Base-by-base conservation (phyloP, 2,888 invertebrate genomes). In the Drosophila paranaensis region DNA sequence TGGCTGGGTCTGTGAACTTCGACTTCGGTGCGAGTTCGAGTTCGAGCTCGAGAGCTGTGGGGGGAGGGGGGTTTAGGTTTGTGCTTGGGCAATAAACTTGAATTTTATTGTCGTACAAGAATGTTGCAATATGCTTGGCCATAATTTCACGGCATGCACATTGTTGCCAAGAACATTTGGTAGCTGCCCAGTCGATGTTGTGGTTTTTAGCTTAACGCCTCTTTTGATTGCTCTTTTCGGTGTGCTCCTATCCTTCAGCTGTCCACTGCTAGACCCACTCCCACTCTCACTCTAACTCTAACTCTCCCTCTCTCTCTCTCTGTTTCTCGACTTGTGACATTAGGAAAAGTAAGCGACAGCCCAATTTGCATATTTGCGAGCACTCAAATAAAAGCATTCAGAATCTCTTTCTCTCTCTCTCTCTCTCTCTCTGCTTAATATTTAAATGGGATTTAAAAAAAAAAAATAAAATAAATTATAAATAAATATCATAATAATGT, bases 91-190 rank as follows among this genome's bases (percentile, higher is more conserved):
- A 88, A 86, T 90, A 90, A 90, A 88, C 79, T 88, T 81, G 73
- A 84, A 81, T 90, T 90, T 90, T 90, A 90, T 89, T 89, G 82
- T 89, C 75, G 81, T 75, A 83, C 90, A 90, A 88, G 91, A 87
- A 88, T 90, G 90, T 90, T 90, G 91, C 90, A 90, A 90, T 90
- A 89, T 90, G 84, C 84, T 86, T 84, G 80, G 78, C 81, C 83
- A 89, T 90, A 87, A 85, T 89, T 87, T 87, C 68, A 73, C 56
- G 61, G 61, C 77, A 51, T 80, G 60, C 78, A 88, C 84, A 85
- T 82, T 88, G 86, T 85, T 88, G 85, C 84, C 81, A 85, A 73
- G 64, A 74, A 56, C 74, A 70, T 64, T 77, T 37, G 58, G 57
- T 62, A 37, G 60, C 56, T 33, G 55, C 56, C 48, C 50, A 74